Evolutionary conservation across 2,113 vertebrate species (phyloP), one percentile per base, ranked within the genome.

Genomic region (Thomomys bottae): DNA sequence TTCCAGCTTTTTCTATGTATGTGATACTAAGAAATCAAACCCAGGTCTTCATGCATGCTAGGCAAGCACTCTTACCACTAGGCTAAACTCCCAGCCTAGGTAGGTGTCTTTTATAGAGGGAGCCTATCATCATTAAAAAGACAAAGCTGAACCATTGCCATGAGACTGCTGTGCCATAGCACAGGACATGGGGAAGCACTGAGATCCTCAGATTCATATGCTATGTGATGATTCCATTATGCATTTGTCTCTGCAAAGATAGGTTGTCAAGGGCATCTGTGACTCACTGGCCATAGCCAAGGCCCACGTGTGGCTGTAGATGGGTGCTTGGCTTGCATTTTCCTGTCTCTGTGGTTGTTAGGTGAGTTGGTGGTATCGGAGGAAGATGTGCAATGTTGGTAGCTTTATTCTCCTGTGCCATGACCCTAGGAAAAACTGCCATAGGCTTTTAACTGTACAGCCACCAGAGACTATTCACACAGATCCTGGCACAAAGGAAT

Each of bases 401-500:
- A 79, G 23, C 79, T 75, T 85, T 73, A 14, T 38, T 38, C 3
- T 10, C 28, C 70, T 36, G 78, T 78, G 59, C 68, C 8, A 1
- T 34, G 71, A 20, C 34, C 79, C 54, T 32, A 8, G 32, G 34
- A 79, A 38, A 32, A 7, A 5, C 71, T 23, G 36, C 67, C 0
- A 6, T 38, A 49, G 83, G 11, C 42, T 85, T 75, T 36, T 42
- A 64, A 63, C 57, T 28, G 4, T 24, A 18, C 66, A 5, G 38
- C 3, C 3, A 0, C 2, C 0, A 0, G 9, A 72, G 34, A 40
- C 45, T 1, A 0, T 21, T 49, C 1, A 54, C 32, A 42, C 54
- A 49, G 21, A 20, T 7, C 80, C 34, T 28, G n/a, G 15, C 2
- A 15, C 5, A 1, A 1, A 34, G 26, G 2, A 21, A 14, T 34